phyloP scores from a whole-genome alignment of 2,888 invertebrate genomes.

The Orthosia cruda region DNA sequence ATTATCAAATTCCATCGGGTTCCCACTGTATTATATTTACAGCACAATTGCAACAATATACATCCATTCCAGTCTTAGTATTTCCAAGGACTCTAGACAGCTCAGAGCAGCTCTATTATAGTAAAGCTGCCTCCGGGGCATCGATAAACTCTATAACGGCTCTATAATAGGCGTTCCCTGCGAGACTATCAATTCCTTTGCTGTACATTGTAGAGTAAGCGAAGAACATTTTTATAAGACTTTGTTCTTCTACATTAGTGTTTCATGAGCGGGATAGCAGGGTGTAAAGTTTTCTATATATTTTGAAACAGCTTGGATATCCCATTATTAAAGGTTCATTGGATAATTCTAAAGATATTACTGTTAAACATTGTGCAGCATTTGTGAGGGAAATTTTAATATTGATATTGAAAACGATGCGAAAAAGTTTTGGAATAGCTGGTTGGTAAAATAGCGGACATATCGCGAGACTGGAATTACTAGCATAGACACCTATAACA shows the following conservation, averaged over 20 bases:
- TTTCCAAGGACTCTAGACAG: conserved; percentile 22
- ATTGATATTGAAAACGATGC: too few species aligned
- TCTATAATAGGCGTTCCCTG: conserved; percentile 68
- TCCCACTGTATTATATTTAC: neutral
- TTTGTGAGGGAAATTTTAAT: neutral
- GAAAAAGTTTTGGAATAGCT: too few species aligned
- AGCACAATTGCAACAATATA: conserved; percentile 20
- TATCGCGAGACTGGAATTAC: too few species aligned
- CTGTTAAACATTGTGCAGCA: neutral
- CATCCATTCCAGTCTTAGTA: conserved; percentile 6
- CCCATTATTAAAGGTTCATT: neutral
- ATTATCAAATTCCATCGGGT: neutral
- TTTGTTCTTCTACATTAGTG: conserved; percentile 36
- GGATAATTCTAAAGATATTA: neutral
- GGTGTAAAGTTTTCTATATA: neutral
- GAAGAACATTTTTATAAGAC: conserved; percentile 40
- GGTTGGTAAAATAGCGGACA: too few species aligned
- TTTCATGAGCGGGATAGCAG: neutral
- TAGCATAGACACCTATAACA: too few species aligned
- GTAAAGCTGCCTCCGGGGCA: conserved; percentile 56
- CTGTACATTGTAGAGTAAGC: conserved; percentile 26
- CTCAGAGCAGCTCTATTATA: conserved; percentile 53
- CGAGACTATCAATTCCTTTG: conserved; percentile 70
- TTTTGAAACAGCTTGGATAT: neutral
- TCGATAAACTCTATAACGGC: conserved; percentile 69